Evolutionary conservation across 1,140 invertebrate species (phyloP).

Genomic region (Platorchestia sp.): DNA sequence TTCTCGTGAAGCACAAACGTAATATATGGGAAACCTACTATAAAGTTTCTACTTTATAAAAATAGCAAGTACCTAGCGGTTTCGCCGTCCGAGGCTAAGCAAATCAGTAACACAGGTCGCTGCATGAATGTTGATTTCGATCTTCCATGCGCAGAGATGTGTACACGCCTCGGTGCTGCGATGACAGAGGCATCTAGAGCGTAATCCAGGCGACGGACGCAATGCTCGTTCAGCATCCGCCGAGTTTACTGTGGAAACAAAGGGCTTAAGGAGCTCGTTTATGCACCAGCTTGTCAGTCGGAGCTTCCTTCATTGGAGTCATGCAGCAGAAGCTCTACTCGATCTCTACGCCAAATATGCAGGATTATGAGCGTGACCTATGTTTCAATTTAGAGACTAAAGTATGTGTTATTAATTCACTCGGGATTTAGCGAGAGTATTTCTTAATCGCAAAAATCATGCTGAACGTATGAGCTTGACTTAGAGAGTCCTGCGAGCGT

Average conservation of each 20-base stretch:
- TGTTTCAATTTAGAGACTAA: background rate
- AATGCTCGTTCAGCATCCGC: background rate
- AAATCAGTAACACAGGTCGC: background rate
- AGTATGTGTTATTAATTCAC: background rate
- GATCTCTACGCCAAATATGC: conserved; percentile 25
- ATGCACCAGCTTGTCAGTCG: background rate
- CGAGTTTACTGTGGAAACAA: background rate
- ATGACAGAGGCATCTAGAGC: background rate
- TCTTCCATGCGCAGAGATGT: background rate
- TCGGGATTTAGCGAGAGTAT: background rate
- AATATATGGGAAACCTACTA: too few species aligned
- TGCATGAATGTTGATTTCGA: background rate
- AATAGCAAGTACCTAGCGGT: background rate
- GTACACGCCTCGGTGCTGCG: background rate
- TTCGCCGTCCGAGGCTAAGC: background rate
- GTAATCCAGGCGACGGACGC: background rate
- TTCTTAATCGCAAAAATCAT: background rate
- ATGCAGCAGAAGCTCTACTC: background rate
- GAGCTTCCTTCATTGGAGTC: background rate
- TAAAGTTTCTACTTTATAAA: too few species aligned
- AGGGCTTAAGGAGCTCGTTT: background rate
- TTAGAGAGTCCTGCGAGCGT: background rate
- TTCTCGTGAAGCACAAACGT: too few species aligned
- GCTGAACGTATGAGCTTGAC: background rate
- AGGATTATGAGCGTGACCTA: background rate